These are phyloP conservation scores for Synergus itoensis DNA, from an alignment of 2,888 invertebrate genomes.

Conservation along the genomic window DNA sequence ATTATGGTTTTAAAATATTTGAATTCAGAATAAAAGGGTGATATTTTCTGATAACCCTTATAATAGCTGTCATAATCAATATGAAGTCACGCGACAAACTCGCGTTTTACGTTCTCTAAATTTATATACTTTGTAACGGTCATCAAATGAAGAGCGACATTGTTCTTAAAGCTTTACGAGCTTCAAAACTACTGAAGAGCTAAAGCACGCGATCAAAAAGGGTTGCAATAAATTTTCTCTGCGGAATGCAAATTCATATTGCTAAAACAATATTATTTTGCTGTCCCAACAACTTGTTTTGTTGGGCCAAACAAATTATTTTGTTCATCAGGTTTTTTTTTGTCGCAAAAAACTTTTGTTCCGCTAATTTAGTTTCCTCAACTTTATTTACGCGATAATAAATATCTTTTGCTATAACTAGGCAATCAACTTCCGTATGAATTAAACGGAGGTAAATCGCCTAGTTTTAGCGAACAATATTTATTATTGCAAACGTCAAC, in stretches of 20 bases:
- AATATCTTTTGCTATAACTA: no score
- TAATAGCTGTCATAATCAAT: constrained; percentile 8
- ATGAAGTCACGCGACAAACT: constrained; percentile 32
- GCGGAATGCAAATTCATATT: neutral
- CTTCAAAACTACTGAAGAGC: constrained; percentile 5
- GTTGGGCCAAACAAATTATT: no score
- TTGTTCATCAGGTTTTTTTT: no score
- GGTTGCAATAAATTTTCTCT: neutral
- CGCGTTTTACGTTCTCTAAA: constrained; percentile 6
- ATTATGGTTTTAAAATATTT: neutral
- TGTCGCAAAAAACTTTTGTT: no score
- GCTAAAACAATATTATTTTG: no score
- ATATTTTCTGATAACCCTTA: neutral
- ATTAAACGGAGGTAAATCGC: no score
- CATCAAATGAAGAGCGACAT: constrained; percentile 12
- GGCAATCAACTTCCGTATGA: no score
- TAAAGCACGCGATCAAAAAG: neutral
- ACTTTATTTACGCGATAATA: no score
- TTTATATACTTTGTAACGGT: constrained; percentile 6
- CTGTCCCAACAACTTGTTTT: no score
- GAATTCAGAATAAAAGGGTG: constrained; percentile 11
- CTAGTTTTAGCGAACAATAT: no score
- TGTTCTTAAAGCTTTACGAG: constrained; percentile 32
- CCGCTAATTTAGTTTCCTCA: no score
- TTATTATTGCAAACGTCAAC: no score